Conservation (phyloP, 2,888 invertebrate species). For the Diadromus collaris region DNA sequence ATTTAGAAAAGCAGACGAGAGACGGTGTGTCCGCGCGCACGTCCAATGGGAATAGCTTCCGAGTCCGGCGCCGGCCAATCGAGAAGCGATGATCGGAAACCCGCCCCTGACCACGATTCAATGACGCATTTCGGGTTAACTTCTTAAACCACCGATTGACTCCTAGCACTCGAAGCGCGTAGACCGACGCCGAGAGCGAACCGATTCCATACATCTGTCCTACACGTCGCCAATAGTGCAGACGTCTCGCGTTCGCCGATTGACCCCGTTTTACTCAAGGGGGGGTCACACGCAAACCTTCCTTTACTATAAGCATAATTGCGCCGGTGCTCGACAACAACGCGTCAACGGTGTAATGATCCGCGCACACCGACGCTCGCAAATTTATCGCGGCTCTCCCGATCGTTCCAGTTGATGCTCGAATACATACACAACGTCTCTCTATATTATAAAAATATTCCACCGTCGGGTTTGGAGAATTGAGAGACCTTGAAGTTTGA, state of each 20-base stretch:
- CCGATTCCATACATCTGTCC: constrained; percentile 10
- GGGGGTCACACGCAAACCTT: constrained; percentile 5
- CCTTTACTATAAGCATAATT: background rate
- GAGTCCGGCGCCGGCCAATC: constrained; percentile 56
- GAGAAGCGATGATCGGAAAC: constrained; percentile 55
- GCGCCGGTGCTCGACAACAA: background rate
- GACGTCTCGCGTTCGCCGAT: constrained; percentile 19
- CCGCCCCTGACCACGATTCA: constrained; percentile 67
- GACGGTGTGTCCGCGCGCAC: constrained; percentile 13
- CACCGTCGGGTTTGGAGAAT: no score
- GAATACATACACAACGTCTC: no score
- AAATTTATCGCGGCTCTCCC: background rate
- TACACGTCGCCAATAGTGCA: background rate
- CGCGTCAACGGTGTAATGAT: background rate
- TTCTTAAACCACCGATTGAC: constrained; percentile 69
- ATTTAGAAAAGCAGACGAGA: background rate
- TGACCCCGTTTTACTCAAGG: constrained; percentile 18
- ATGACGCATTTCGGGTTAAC: constrained; percentile 72
- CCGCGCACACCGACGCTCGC: background rate
- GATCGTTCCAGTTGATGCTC: no score
- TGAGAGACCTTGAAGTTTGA: no score
- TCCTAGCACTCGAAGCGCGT: constrained; percentile 44
- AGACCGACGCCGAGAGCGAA: constrained; percentile 7
- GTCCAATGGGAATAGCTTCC: constrained; percentile 23
- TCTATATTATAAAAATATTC: no score